These are phyloP conservation scores for Apis florea DNA, from an alignment of 1,140 invertebrate species.

Conservation along the genomic window DNA sequence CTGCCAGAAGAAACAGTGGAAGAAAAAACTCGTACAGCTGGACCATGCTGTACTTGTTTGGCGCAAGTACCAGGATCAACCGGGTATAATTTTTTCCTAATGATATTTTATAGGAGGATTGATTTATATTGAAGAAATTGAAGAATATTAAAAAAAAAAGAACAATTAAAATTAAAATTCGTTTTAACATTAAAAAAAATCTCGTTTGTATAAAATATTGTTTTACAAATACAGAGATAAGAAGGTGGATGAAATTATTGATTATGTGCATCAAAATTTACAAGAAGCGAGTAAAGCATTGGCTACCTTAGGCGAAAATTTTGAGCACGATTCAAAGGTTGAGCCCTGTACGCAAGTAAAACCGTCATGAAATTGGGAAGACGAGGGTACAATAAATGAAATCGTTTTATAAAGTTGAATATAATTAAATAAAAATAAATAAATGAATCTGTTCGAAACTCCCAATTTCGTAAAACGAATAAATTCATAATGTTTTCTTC, in stretches of 20 bases:
- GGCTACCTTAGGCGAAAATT: conserved; percentile 69
- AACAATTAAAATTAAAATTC: no score
- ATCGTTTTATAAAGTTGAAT: neutral
- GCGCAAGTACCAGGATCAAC: conserved; percentile 16
- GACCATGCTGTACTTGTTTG: conserved; percentile 41
- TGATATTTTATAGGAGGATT: neutral
- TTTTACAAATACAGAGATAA: conserved; percentile 64
- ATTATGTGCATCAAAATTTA: conserved; percentile 71
- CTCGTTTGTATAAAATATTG: neutral
- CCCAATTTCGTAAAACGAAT: conserved; percentile 30
- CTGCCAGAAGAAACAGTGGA: neutral
- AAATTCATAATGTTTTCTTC: neutral
- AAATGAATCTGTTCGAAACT: conserved; percentile 7
- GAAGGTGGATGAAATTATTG: conserved; percentile 73
- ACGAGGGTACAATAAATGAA: conserved; percentile 34
- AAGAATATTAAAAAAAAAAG: no score
- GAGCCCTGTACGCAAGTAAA: conserved; percentile 65
- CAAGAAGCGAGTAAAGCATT: conserved; percentile 71
- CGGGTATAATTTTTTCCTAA: conserved; percentile 25
- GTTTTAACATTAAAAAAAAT: neutral
- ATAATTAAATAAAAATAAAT: conserved; percentile 10
- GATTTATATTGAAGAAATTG: neutral
- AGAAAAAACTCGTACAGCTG: neutral
- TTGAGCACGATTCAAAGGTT: conserved; percentile 77
- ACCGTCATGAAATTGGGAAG: conserved; percentile 45